Conservation (phyloP, 2,888 invertebrate genomes). For the Merodon equestris region DNA sequence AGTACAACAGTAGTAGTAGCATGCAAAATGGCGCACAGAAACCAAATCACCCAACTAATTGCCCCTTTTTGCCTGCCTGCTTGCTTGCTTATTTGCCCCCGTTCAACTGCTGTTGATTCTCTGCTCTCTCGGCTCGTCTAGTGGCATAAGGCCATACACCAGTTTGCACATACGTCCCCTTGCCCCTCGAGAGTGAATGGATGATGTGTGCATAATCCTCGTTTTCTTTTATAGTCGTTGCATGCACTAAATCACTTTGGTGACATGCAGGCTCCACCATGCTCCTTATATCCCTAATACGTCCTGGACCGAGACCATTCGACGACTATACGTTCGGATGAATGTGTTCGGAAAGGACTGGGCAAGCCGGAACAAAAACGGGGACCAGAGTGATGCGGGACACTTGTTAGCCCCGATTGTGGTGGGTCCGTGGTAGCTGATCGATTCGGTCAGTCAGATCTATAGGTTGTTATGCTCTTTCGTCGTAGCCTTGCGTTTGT, state of each 20-base stretch:
- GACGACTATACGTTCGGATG: too few species aligned
- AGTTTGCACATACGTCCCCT: neutral
- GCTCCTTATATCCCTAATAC: neutral
- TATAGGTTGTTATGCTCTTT: conserved; percentile 41
- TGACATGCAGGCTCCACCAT: conserved; percentile 57
- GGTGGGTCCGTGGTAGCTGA: conserved; percentile 48
- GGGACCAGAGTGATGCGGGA: conserved; percentile 59
- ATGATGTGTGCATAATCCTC: conserved; percentile 58
- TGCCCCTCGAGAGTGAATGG: neutral
- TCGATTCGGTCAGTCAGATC: conserved; percentile 59
- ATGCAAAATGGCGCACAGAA: conserved; percentile 66
- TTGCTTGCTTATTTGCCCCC: conserved; percentile 1
- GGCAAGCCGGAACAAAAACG: conserved; percentile 11
- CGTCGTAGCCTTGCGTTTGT: conserved; percentile 13
- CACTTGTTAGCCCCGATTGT: conserved; percentile 65
- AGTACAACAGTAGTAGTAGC: conserved; percentile 50
- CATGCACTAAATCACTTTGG: conserved; percentile 68
- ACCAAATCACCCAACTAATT: conserved; percentile 69
- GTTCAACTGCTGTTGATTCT: conserved; percentile 48
- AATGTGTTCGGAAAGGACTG: too few species aligned
- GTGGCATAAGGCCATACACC: conserved; percentile 30
- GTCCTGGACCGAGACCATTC: too few species aligned
- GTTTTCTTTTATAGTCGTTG: conserved; percentile 66
- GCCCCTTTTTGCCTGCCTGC: conserved; percentile 51
- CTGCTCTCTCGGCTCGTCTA: conserved; percentile 53